Conservation (phyloP, 1,140 invertebrate species). For the Drosophila hydei region DNA sequence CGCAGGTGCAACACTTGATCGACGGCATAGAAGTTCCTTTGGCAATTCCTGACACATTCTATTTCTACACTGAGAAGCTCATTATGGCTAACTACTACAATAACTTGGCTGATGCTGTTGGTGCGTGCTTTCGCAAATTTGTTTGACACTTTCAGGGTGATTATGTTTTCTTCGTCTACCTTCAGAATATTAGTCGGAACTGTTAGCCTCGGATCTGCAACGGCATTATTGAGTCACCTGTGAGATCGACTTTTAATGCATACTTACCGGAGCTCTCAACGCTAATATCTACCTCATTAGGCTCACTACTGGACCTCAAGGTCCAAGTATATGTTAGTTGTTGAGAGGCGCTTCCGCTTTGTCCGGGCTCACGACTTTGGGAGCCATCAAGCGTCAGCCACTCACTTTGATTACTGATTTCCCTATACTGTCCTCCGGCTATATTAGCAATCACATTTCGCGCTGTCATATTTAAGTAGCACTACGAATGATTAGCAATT, state of each 20-base stretch:
- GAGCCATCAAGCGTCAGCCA: conserved; percentile 30
- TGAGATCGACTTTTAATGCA: not conserved
- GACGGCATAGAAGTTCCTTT: not conserved
- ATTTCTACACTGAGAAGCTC: conserved; percentile 3
- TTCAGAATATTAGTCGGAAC: not conserved
- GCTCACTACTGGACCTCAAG: not conserved
- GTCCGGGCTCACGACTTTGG: conserved; percentile 23
- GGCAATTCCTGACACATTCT: conserved; percentile 27
- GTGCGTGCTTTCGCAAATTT: not conserved
- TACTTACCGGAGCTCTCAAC: conserved; percentile 8
- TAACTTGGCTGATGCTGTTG: not conserved
- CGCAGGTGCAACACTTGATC: conserved; percentile 3
- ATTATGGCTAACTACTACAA: not conserved
- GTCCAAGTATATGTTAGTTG: conserved; percentile 20
- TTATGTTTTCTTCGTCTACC: not conserved
- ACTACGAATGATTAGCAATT: conserved; percentile 4
- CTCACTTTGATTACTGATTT: not conserved
- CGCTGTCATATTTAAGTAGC: conserved; percentile 27
- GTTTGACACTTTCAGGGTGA: conserved; percentile 2
- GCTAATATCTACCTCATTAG: not conserved
- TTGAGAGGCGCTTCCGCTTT: not conserved
- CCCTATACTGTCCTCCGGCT: conserved; percentile 18
- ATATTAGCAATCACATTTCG: conserved; percentile 21
- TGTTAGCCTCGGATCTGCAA: conserved; percentile 9
- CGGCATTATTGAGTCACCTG: not conserved